These are phyloP conservation scores for Poeciliopsis prolifica DNA, from an alignment of 2,113 vertebrate species.

Conservation along the genomic window DNA sequence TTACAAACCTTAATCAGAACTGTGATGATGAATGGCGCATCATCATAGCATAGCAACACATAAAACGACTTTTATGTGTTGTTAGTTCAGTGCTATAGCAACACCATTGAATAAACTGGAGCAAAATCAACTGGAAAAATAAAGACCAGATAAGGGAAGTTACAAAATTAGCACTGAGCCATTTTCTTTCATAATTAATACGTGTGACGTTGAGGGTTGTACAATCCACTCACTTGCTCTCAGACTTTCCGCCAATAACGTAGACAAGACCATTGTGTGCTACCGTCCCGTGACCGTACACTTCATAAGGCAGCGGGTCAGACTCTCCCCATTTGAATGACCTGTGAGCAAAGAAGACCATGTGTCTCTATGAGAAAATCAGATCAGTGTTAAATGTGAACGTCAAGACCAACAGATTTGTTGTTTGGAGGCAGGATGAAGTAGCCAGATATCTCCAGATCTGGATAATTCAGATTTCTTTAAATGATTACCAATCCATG, in stretches of 20 bases:
- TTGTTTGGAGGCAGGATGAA: neutral
- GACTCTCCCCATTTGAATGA: slow-evolving; percentile 99
- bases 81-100: neutral
- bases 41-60: neutral
- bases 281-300: slow-evolving; percentile 89
- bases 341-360: slow-evolving; percentile 66
- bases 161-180: neutral
- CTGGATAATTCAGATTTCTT: neutral
- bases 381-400: neutral
- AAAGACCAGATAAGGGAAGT: neutral
- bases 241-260: slow-evolving; percentile 91
- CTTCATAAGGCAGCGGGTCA: slow-evolving; percentile 88
- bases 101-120: neutral
- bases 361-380: neutral
- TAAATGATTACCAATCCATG: neutral
- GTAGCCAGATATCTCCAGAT: neutral
- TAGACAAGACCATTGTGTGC: slow-evolving; percentile 90
- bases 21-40: too few species aligned
- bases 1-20: too few species aligned
- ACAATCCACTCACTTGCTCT: slow-evolving; percentile 83
- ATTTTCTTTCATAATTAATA: neutral
- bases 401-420: neutral
- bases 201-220: neutral
- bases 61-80: neutral
- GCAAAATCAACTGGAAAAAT: neutral